Evolutionary conservation across 2,888 invertebrate genomes (phyloP), one percentile per base, ranked within the genome.

Genomic region (Hypsopygia costalis): DNA sequence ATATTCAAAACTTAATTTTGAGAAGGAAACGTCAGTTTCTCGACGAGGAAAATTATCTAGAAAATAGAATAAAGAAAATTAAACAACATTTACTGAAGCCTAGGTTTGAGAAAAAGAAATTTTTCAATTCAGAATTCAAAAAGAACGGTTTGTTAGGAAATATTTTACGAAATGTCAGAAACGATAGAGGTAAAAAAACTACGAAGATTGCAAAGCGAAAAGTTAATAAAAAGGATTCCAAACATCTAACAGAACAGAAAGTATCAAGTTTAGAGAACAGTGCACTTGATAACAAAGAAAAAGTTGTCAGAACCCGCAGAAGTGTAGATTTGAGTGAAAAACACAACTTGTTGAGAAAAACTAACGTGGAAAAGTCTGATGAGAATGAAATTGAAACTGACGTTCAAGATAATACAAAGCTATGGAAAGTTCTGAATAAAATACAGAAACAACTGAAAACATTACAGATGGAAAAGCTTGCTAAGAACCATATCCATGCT

Each of bases 381-480:
- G 75, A 78, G 44, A 83, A 81, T 33, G 69, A 78, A 51, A 58
- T 79, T 11, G 62, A 73, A 2, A 36, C 51, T 0, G 55, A 60
- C 22, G 47, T 48, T 8, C 62, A 57, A 36, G 62, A 69, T 9
- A 61, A 69, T 9, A 61, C 47, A 0, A 70, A 71, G 22, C 36
- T 76, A 1, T 69, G 67, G 52, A 75, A 71, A 32, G 63, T 82
- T 22, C 46, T 81, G 0, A 61, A 62, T 6, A 74, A 68, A 46
- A 51, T 82, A 2, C 69, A 77, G 11, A 62, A 72, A 36, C 62
- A 70, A 42, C 45, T 78, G 10, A 55, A 67, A 8, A 58, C 70
- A 12, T 37, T 75, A 11, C 64, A 77, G 1, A 29, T 46, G 10
- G 65, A 77, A 40, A 49, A 43, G 27, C n/a, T 29, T 11, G 47